Evolutionary conservation across 2,888 invertebrate genomes (phyloP).

Genomic region (Chironomus tentans): DNA sequence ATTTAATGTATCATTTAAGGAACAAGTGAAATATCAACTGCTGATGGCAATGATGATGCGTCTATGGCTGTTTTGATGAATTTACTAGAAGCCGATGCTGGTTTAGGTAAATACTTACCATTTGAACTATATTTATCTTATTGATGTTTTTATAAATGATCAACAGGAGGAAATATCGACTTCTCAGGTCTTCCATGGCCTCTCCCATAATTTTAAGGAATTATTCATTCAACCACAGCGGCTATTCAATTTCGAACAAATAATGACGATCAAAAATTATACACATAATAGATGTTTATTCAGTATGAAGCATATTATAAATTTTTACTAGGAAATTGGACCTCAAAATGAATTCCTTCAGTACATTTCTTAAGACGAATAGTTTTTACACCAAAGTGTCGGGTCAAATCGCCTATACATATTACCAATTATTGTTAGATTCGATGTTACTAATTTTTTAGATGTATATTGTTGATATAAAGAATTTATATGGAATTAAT

Average conservation of each 20-base stretch:
- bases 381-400: too few relatives aligned
- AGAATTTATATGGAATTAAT: too few relatives aligned
- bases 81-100: conserved; percentile 54
- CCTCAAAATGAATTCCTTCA: too few relatives aligned
- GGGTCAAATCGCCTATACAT: too few relatives aligned
- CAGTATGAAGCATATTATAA: too few relatives aligned
- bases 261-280: too few relatives aligned
- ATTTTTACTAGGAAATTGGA: too few relatives aligned
- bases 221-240: not conserved
- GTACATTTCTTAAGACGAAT: too few relatives aligned
- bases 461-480: not conserved
- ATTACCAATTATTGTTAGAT: too few relatives aligned
- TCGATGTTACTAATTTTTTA: not conserved
- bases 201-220: not conserved
- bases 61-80: conserved; percentile 91
- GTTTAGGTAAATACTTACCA: not conserved
- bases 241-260: too few relatives aligned
- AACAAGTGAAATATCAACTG: conserved; percentile 33
- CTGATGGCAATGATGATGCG: conserved; percentile 77
- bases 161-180: conserved; percentile 8
- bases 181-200: conserved; percentile 19
- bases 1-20: not conserved
- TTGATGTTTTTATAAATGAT: not conserved
- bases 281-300: too few relatives aligned
- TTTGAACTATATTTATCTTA: not conserved